Conservation (phyloP, 2,113 vertebrate genomes). For the Procavia capensis region DNA sequence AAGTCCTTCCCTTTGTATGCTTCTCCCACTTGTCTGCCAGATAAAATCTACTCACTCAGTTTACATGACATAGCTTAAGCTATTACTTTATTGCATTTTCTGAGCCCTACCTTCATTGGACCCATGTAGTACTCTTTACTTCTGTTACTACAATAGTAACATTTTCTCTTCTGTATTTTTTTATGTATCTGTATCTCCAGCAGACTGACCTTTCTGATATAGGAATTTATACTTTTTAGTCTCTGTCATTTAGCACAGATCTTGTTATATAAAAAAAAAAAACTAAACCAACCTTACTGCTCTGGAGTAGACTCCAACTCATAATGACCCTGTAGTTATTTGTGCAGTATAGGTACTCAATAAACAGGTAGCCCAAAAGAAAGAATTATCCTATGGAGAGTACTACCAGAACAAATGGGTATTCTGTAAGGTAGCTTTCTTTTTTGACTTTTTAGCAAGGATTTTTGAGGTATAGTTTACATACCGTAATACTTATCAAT, state of each 20-base stretch:
- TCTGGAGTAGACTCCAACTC: no score
- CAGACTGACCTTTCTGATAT: neutral
- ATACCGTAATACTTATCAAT: neutral
- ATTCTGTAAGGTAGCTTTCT: slow-evolving; percentile 41
- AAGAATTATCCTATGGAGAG: neutral
- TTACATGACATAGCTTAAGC: neutral
- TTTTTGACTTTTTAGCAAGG: neutral
- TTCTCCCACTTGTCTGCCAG: neutral
- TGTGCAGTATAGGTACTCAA: neutral
- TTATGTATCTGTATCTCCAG: neutral
- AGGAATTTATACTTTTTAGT: neutral
- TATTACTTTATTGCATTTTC: neutral
- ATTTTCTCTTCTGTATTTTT: neutral
- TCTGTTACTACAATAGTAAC: neutral
- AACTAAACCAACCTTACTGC: no score
- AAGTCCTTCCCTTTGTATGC: neutral
- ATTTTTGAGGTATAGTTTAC: neutral
- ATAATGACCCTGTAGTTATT: no score
- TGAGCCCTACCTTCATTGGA: neutral
- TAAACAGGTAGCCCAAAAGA: neutral
- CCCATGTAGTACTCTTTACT: neutral
- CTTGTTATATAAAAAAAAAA: neutral
- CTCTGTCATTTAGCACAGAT: neutral
- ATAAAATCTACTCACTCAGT: neutral
- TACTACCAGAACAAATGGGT: neutral